Conservation (phyloP, 1,140 invertebrate species). For the Gryllus bimaculatus region DNA sequence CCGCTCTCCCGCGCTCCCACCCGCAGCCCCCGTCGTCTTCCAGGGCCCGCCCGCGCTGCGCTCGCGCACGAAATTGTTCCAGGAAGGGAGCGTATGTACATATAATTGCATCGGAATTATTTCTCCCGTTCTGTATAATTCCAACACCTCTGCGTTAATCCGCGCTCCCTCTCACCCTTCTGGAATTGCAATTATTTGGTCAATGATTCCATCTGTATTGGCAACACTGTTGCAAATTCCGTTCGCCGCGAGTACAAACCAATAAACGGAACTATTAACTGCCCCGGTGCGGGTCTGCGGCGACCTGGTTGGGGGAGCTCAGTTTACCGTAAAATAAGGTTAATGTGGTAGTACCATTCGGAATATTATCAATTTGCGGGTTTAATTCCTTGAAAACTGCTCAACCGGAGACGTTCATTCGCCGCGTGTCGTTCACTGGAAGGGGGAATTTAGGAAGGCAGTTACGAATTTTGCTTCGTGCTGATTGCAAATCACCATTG, state of each 20-base stretch:
- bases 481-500: too few relatives aligned
- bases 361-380: background rate
- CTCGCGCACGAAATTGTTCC: background rate
- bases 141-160: background rate
- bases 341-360: background rate
- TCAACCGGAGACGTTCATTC: background rate
- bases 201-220: background rate
- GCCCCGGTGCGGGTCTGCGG: background rate
- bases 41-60: too few relatives aligned
- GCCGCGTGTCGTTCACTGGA: background rate
- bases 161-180: background rate
- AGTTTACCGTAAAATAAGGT: background rate
- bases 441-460: background rate
- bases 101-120: background rate
- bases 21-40: too few relatives aligned
- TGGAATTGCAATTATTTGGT: conserved; percentile 1
- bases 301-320: background rate
- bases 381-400: background rate
- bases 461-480: background rate
- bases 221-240: background rate
- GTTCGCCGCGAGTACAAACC: background rate
- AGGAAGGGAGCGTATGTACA: background rate
- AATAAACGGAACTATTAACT: conserved; percentile 1
- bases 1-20: too few relatives aligned
- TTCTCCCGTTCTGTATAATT: background rate